Conservation (phyloP, 2,888 invertebrate genomes). For the Loripinus fragilis region DNA sequence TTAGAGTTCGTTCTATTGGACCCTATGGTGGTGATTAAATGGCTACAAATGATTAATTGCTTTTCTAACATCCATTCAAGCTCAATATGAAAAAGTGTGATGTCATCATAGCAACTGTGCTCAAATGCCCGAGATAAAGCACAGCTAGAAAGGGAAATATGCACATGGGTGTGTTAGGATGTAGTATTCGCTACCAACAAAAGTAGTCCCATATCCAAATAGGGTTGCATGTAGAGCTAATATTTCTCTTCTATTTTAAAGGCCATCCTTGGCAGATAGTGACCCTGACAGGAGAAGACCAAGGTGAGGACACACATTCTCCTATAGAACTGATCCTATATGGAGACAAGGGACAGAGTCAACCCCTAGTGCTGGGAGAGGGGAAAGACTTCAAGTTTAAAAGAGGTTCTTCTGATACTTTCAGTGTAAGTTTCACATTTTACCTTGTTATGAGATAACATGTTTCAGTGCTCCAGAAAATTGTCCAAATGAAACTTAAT, state of each 20-base stretch:
- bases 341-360: slow-evolving; percentile 63
- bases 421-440: slow-evolving; percentile 57
- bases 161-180: no score
- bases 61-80: no score
- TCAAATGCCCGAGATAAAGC: background rate
- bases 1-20: no score
- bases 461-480: no score
- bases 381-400: slow-evolving; percentile 56
- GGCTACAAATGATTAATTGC: no score
- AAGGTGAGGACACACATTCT: slow-evolving; percentile 57
- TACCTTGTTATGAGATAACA: no score
- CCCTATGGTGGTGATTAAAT: no score
- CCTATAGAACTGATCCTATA: slow-evolving; percentile 65
- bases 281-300: slow-evolving; percentile 65
- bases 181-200: no score
- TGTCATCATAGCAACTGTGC: no score
- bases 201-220: no score
- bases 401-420: slow-evolving; percentile 62
- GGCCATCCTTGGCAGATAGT: slow-evolving; percentile 64
- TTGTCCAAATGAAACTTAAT: no score
- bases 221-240: background rate
- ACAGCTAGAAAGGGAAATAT: background rate
- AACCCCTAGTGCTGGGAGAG: slow-evolving; percentile 65
- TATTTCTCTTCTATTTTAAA: slow-evolving; percentile 20
- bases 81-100: no score